phyloP scores from a whole-genome alignment of 2,797 vertebrate genomes.

The Tangara arthus region DNA sequence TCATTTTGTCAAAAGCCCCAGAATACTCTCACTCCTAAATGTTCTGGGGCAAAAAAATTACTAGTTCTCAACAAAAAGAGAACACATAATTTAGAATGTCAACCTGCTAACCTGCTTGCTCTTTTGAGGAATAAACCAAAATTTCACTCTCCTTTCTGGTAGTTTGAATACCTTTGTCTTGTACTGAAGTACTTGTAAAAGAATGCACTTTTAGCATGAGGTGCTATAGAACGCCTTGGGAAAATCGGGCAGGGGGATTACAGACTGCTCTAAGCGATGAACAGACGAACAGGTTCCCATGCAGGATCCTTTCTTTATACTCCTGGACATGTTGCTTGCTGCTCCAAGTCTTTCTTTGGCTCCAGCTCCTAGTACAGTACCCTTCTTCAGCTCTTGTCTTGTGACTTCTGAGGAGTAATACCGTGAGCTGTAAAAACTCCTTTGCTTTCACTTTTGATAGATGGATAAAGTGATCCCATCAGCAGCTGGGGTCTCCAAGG shows the following conservation, averaged over 20 bases:
- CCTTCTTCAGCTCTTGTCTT: background rate
- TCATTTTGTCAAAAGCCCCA: background rate
- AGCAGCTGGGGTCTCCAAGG: background rate
- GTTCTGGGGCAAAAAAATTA: background rate
- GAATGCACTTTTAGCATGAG: background rate
- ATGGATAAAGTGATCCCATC: background rate
- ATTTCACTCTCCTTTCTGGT: background rate
- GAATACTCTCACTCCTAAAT: background rate
- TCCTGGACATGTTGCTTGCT: background rate
- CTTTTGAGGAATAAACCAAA: background rate
- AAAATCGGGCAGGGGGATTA: background rate
- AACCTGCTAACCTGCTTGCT: background rate
- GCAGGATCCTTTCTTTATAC: background rate
- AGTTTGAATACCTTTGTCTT: background rate
- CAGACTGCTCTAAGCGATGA: background rate
- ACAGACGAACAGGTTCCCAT: background rate
- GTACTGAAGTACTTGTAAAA: background rate
- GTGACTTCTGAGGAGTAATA: background rate
- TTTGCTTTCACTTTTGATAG: background rate
- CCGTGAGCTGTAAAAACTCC: background rate
- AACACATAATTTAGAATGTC: background rate
- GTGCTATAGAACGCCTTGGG: background rate
- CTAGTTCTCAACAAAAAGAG: background rate
- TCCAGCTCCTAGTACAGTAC: background rate
- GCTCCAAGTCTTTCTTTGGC: background rate